These are phyloP conservation scores for Motacilla alba DNA, from an alignment of 2,113 vertebrate species.

Conservation along the genomic window DNA sequence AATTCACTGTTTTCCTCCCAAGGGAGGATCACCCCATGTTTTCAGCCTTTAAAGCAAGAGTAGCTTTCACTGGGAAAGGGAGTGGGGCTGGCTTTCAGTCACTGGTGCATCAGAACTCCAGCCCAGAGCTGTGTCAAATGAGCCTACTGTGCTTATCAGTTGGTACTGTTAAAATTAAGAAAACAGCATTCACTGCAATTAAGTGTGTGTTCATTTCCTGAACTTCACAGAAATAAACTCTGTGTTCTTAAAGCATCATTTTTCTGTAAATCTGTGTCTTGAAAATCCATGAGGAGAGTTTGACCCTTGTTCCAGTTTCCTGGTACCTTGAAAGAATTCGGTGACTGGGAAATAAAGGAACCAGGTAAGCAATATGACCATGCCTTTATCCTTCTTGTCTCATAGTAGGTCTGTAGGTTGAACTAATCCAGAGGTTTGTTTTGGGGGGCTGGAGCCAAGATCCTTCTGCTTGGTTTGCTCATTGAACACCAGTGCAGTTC, in stretches of 20 bases:
- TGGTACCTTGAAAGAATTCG: neutral
- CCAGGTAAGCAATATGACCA: neutral
- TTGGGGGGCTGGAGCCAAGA: neutral
- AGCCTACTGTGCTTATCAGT: neutral
- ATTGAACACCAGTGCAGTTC: neutral
- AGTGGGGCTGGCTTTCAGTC: neutral
- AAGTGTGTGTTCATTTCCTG: neutral
- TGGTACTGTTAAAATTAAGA: neutral
- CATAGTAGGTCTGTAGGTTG: rapidly evolving
- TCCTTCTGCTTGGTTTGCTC: neutral
- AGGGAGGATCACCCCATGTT: neutral
- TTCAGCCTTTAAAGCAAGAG: neutral
- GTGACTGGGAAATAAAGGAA: neutral
- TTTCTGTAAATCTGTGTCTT: neutral
- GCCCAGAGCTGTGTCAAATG: neutral
- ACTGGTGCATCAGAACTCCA: neutral
- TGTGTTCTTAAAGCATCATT: neutral
- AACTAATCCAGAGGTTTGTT: neutral
- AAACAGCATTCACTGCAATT: neutral
- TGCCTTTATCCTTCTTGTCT: neutral
- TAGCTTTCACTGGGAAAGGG: neutral
- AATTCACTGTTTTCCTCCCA: neutral
- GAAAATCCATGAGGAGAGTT: neutral
- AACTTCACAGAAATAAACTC: neutral
- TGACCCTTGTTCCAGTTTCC: neutral